phyloP scores from a whole-genome alignment of 2,113 vertebrate species.

The Typhlomys cinereus region DNA sequence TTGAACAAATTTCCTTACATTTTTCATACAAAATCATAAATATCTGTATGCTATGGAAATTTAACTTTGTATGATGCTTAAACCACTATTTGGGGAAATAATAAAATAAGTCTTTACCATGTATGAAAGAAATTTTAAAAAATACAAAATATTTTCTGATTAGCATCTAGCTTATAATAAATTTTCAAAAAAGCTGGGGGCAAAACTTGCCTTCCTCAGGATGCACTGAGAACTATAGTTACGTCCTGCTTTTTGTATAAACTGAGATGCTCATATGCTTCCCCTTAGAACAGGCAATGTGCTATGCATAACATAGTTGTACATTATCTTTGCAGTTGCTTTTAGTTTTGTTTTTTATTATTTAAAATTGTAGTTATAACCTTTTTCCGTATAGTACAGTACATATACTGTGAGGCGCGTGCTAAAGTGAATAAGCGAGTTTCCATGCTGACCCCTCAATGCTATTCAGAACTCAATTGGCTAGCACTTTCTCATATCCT shows the following conservation, averaged over 20 bases:
- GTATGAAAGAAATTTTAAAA: conserved; percentile 90
- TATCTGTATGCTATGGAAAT: conserved; percentile 97
- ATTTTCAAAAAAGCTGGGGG: conserved; percentile 88
- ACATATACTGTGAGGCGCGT: conserved; percentile 93
- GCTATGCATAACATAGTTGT: conserved; percentile 96
- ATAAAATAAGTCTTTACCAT: conserved; percentile 90
- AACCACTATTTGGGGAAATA: conserved; percentile 93
- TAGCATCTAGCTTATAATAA: conserved; percentile 90
- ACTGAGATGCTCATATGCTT: conserved; percentile 93
- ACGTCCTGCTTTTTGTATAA: conserved; percentile 94
- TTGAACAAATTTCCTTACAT: conserved; percentile 94
- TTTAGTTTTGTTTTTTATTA: conserved; percentile 86
- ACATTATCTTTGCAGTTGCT: conserved; percentile 92
- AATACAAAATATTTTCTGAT: conserved; percentile 89
- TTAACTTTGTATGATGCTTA: conserved; percentile 97
- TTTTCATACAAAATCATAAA: conserved; percentile 93
- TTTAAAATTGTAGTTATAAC: conserved; percentile 86
- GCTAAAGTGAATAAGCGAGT: conserved; percentile 91
- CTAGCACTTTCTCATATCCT: conserved; percentile 84
- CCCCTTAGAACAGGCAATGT: conserved; percentile 95
- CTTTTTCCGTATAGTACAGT: conserved; percentile 91
- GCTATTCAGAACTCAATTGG: conserved; percentile 86
- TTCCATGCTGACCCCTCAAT: conserved; percentile 91
- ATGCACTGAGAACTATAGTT: conserved; percentile 93
- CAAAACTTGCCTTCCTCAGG: conserved; percentile 85